Percentiles rank a stretch among this genome's conserved stretches.
These are phyloP conservation scores for Lomographa bimaculata DNA, from an alignment of 2,888 invertebrate genomes.

Conservation along the genomic window DNA sequence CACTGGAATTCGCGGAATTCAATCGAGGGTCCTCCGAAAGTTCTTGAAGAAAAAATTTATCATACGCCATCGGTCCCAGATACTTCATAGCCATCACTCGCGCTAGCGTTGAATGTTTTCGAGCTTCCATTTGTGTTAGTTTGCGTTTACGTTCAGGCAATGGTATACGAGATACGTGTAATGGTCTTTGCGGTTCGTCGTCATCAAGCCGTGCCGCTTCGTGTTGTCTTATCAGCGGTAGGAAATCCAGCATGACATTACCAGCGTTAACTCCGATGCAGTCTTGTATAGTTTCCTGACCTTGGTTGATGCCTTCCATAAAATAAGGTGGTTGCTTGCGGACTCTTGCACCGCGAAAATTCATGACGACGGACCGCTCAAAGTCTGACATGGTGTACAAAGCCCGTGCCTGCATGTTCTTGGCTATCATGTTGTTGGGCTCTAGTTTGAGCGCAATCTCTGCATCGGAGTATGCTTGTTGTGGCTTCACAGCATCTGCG, in stretches of 20 bases:
- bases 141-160: constrained; percentile 54
- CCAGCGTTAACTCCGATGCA: constrained; percentile 74
- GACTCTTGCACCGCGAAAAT: constrained; percentile 59
- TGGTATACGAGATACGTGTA: constrained; percentile 67
- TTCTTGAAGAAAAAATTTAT: constrained; percentile 71
- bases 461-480: constrained; percentile 70
- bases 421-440: constrained; percentile 69
- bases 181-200: constrained; percentile 47
- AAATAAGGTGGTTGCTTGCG: constrained; percentile 73
- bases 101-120: constrained; percentile 61
- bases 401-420: constrained; percentile 73
- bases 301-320: constrained; percentile 74
- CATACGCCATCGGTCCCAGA: constrained; percentile 76
- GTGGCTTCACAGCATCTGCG: constrained; percentile 68
- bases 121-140: constrained; percentile 70
- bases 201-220: constrained; percentile 52
- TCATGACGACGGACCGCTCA: constrained; percentile 74
- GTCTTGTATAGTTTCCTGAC: constrained; percentile 73
- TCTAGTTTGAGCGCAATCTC: constrained; percentile 69
- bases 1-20: constrained; percentile 63
- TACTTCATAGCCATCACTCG: constrained; percentile 77
- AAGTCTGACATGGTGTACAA: constrained; percentile 77
- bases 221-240: constrained; percentile 66
- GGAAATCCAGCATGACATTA: constrained; percentile 68
- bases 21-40: constrained; percentile 61